A percentile compares a stretch with the other conserved stretches of the same genome.
phyloP scores from a whole-genome alignment of 2,888 invertebrate genomes.

The Hesperia comma region DNA sequence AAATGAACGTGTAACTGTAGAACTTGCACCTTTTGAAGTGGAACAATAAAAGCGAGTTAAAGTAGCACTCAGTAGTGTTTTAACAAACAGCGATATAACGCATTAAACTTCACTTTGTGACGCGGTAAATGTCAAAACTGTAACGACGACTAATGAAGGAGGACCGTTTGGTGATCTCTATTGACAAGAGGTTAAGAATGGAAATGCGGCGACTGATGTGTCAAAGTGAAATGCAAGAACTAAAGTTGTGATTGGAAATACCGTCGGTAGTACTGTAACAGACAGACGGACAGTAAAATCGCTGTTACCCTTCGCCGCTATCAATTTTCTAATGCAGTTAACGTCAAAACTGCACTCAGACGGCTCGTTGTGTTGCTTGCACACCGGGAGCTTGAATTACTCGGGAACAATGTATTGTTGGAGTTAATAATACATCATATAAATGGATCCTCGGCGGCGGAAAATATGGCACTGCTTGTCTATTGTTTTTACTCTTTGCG shows the following conservation, averaged over 20 bases:
- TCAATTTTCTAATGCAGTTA: conserved; percentile 66
- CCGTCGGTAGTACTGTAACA: conserved; percentile 39
- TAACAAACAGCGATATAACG: conserved; percentile 33
- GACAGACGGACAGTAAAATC: conserved; percentile 53
- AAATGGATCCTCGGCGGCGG: conserved; percentile 1
- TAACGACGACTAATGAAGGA: conserved; percentile 17
- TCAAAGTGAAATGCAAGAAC: conserved; percentile 12
- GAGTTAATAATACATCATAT: not conserved
- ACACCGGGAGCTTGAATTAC: conserved; percentile 41
- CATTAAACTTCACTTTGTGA: conserved; percentile 34
- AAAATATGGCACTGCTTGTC: not conserved
- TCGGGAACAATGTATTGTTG: conserved; percentile 11
- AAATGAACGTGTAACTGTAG: conserved; percentile 7
- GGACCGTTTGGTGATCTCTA: conserved; percentile 9
- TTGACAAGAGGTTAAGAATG: conserved; percentile 5
- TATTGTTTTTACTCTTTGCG: conserved; percentile 2
- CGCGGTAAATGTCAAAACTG: conserved; percentile 52
- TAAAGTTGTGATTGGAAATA: conserved; percentile 48
- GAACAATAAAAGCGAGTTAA: conserved; percentile 34
- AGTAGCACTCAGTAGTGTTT: conserved; percentile 35
- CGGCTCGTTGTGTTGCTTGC: conserved; percentile 43
- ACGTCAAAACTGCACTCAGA: conserved; percentile 56
- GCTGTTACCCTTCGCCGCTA: conserved; percentile 58
- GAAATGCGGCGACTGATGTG: conserved; percentile 1
- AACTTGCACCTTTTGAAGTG: conserved; percentile 29